Base-by-base conservation (phyloP, 1,140 invertebrate species). In the Diploscapter pachys region DNA sequence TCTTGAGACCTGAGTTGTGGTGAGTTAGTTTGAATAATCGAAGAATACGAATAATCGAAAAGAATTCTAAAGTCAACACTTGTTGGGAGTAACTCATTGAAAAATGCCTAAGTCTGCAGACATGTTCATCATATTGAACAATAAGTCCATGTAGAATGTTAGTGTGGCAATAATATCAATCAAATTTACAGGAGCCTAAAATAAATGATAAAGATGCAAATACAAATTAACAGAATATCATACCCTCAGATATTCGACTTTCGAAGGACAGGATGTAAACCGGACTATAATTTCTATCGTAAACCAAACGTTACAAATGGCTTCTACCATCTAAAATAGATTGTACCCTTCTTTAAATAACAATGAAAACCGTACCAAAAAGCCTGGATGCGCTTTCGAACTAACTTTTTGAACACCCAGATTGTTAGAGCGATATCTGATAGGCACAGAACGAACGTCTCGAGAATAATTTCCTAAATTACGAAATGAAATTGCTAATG, bases 11-110 rank as follows among this genome's bases (percentile, higher is more conserved):
- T 68, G 93, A 94, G 78, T 93, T 96, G 85, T 96, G 95, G 67
- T 95, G 90, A n/a, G 96, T 99, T 78, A 99, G 88, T 86, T 99
- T 99, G 89, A 99, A 99, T 77, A 99, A 89, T 84, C 93, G 91
- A 86, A 99, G 95, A 78, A 99, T 99, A 74, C 96, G 91, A 83
- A 99, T 98, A 81, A 99, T 99, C 79, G 92, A 93, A 91, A 99
- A 96, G 89, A 99, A 99, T 88, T 99, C 96, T 81, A 99, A 89
- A 85, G 99, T 96, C 31, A 31, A 31, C 31, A 31, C 31, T 31
- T 31, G 31, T 31, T 31, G 31, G 31, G 31, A 31, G 31, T 31
- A 31, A 31, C 31, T 31, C 31, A 31, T 31, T 31, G 31, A 31
- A 31, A 31, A 31, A 31, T 31, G 31, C 31, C 31, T 31, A 31